Percentiles rank a stretch among this genome's conserved stretches.
phyloP scores from a whole-genome alignment of 2,797 vertebrate genomes.

The Nasua narica region DNA sequence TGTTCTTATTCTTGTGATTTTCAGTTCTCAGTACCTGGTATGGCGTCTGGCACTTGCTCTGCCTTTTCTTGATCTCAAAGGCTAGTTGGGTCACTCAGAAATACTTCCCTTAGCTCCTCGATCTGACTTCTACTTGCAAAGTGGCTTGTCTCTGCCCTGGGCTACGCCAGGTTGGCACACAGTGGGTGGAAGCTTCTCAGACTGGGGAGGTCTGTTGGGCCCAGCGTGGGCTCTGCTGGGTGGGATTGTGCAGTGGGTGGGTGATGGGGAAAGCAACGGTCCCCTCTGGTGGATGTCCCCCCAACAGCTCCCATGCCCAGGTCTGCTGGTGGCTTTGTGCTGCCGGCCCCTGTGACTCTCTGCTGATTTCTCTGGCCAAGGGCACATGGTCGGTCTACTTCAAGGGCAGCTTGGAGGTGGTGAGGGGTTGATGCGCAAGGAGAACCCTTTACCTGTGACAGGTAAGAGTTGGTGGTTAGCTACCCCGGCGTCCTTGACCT shows the following conservation, averaged over 20 bases:
- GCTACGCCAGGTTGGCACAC: background rate
- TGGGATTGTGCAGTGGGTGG: background rate
- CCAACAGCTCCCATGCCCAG: background rate
- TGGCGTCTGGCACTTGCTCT: background rate
- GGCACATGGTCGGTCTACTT: too few relatives aligned
- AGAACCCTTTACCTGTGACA: background rate
- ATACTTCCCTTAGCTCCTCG: background rate
- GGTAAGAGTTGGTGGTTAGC: background rate
- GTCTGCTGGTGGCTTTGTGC: background rate
- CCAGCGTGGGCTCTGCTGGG: background rate
- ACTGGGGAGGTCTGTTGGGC: background rate
- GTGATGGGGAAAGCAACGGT: background rate
- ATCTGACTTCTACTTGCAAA: background rate
- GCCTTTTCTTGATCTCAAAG: background rate
- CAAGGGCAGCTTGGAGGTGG: background rate
- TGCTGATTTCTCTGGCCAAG: background rate
- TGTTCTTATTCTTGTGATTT: background rate
- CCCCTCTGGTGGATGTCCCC: background rate
- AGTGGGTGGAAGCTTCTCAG: background rate
- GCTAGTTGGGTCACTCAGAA: too few relatives aligned
- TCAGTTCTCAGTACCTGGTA: background rate
- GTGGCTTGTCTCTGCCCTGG: background rate
- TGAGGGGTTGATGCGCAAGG: rapidly evolving
- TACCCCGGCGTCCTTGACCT: background rate
- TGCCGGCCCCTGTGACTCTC: background rate